Percentiles rank a stretch among this genome's conserved stretches.
Evolutionary conservation across 2,113 vertebrate species (phyloP).

Genomic region (Oenanthe oenanthe): DNA sequence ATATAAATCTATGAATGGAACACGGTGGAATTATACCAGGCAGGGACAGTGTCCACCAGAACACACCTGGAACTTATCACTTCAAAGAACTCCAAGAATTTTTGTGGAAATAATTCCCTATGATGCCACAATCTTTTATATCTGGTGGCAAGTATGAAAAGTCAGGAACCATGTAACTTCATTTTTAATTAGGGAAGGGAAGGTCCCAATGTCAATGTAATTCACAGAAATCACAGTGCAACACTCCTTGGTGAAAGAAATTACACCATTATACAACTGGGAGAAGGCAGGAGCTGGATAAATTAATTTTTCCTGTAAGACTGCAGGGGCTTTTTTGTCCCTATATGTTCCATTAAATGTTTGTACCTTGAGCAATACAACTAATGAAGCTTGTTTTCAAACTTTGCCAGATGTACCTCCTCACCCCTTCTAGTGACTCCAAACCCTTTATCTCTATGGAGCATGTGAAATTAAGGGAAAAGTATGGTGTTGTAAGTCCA

Average conservation of each 20-base stretch:
- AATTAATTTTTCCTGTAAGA: neutral
- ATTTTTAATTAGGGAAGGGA: neutral
- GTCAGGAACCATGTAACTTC: neutral
- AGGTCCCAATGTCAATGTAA: neutral
- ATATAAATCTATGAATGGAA: neutral
- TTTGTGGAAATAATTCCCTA: neutral
- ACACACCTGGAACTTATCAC: neutral
- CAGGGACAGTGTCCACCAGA: neutral
- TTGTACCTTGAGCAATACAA: neutral
- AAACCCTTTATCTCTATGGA: neutral
- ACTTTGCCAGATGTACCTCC: neutral
- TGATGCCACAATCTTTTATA: neutral
- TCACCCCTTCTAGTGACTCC: neutral
- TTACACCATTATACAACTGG: neutral
- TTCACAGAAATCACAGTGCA: neutral
- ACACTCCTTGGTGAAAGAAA: neutral
- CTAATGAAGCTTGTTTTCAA: neutral
- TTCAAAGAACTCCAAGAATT: neutral
- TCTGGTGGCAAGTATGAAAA: constrained; percentile 9
- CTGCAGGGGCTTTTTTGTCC: neutral
- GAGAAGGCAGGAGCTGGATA: neutral
- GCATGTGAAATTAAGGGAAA: neutral
- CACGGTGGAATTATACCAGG: neutral
- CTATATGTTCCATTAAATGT: neutral
- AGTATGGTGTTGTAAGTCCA: neutral